Conservation (phyloP, 2,888 invertebrate species). For the Eupithecia subumbrata region DNA sequence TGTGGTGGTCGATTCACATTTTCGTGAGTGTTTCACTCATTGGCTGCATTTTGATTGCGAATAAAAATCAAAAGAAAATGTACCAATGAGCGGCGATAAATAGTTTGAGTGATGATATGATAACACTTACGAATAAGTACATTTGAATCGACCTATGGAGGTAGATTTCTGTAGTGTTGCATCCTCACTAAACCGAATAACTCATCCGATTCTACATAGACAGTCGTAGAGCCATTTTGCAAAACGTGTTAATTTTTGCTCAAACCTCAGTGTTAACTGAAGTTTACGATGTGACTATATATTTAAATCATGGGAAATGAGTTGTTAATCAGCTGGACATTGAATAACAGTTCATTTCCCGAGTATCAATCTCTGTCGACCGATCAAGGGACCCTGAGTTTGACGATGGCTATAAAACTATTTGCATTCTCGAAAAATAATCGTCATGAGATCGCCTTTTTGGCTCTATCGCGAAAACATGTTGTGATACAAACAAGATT, state of each 20-base stretch:
- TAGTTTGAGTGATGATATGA: no score
- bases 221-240: not conserved
- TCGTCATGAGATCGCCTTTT: constrained; percentile 17
- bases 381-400: not conserved
- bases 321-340: not conserved
- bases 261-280: not conserved
- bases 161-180: no score
- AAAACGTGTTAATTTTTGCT: not conserved
- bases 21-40: no score
- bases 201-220: not conserved
- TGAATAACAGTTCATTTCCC: not conserved
- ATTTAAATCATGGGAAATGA: not conserved
- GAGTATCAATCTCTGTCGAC: not conserved
- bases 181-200: no score
- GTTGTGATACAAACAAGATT: constrained; percentile 37
- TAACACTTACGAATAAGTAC: no score
- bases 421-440: constrained; percentile 24
- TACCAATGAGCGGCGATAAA: no score
- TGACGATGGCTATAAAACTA: constrained; percentile 14
- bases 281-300: not conserved
- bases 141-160: no score
- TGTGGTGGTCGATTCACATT: not conserved
- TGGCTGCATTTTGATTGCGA: no score
- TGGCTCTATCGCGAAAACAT: constrained; percentile 41
- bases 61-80: no score